These are phyloP conservation scores for Fundulus diaphanus DNA, from an alignment of 2,797 vertebrate genomes.

Conservation along the genomic window DNA sequence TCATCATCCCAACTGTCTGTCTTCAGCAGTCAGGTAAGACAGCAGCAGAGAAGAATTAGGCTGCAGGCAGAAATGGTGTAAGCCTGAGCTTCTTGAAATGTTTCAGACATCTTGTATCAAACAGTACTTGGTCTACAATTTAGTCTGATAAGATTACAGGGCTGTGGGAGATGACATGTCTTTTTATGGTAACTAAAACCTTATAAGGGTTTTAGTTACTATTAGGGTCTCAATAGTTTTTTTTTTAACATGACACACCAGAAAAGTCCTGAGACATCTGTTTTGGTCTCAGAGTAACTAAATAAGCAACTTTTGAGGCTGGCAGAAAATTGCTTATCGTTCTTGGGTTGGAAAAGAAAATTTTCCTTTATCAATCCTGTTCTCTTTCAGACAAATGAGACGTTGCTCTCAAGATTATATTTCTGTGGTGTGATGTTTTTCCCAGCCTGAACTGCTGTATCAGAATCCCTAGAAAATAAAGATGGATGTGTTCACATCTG, in stretches of 20 bases:
- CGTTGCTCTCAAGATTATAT: neutral
- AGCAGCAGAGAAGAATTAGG: neutral
- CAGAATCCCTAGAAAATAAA: neutral
- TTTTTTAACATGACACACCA: neutral
- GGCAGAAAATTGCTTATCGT: neutral
- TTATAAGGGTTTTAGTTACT: too few relatives aligned
- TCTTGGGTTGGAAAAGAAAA: neutral
- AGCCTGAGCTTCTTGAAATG: neutral
- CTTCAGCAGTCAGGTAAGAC: neutral
- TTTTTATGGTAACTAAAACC: neutral
- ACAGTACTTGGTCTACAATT: neutral
- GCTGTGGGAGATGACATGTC: neutral
- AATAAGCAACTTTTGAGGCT: neutral
- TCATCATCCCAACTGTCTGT: constrained; percentile 2
- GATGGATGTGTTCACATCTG: neutral
- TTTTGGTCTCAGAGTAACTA: neutral
- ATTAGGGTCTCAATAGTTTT: neutral
- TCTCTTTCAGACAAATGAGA: neutral
- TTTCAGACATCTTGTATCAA: neutral
- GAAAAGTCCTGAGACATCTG: neutral
- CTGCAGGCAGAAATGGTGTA: neutral
- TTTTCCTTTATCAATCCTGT: neutral
- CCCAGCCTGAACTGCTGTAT: too few relatives aligned
- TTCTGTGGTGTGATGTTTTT: neutral
- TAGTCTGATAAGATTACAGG: neutral